phyloP scores from a whole-genome alignment of 1,140 invertebrate genomes.

The Drosophila hydei region DNA sequence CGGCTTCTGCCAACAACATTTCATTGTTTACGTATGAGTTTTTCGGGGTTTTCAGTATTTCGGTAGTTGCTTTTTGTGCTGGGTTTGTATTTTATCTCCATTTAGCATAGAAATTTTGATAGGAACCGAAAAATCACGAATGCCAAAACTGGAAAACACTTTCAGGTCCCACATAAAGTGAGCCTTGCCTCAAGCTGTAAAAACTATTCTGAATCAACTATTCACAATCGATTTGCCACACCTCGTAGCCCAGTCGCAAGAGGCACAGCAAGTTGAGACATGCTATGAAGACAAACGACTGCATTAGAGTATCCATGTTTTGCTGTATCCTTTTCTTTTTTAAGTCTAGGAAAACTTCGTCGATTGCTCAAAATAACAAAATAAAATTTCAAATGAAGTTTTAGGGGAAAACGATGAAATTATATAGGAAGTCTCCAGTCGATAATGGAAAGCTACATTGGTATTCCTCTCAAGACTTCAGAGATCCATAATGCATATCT shows the following conservation, averaged over 20 bases:
- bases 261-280: constrained; percentile 4
- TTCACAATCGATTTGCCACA: not conserved
- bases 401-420: too few species aligned
- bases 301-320: not conserved
- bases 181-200: not conserved
- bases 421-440: too few species aligned
- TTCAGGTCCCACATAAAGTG: not conserved
- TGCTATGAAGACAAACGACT: constrained; percentile 5
- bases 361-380: too few species aligned
- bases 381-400: too few species aligned
- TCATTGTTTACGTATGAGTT: too few species aligned
- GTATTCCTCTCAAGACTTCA: too few species aligned
- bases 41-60: constrained; percentile 4
- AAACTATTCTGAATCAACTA: not conserved
- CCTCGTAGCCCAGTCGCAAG: constrained; percentile 6
- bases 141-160: not conserved
- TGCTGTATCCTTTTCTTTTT: too few species aligned
- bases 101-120: constrained; percentile 35
- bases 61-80: constrained; percentile 11
- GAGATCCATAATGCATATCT: too few species aligned
- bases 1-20: too few species aligned
- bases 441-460: too few species aligned
- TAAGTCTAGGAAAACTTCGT: too few species aligned
- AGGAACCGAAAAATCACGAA: constrained; percentile 20
- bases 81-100: constrained; percentile 6